Conservation (phyloP, 2,113 vertebrate species). For the Pungitius pungitius region DNA sequence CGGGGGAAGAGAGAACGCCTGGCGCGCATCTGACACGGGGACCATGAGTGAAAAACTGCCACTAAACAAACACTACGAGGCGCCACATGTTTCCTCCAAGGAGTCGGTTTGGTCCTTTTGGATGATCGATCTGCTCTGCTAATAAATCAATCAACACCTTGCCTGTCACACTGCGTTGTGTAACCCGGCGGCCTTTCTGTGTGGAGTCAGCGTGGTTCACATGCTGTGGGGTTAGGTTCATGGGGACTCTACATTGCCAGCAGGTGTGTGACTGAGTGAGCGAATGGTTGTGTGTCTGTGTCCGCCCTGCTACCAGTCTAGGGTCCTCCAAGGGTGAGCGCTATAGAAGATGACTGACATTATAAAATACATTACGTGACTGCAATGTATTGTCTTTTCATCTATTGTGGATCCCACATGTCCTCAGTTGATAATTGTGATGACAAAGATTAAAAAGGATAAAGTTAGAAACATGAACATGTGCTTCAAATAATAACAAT, state of each 20-base stretch:
- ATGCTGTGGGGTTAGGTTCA: no score
- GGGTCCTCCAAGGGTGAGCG: no score
- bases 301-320: no score
- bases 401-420: background rate
- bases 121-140: background rate
- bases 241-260: no score
- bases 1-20: slow-evolving; percentile 28
- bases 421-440: background rate
- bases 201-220: no score
- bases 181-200: background rate
- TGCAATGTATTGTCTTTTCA: background rate
- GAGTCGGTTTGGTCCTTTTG: background rate
- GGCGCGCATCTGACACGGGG: slow-evolving; percentile 25
- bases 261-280: no score
- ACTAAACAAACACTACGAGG: slow-evolving; percentile 31
- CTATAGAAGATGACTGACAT: no score
- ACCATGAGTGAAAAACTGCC: slow-evolving; percentile 51
- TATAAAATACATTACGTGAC: background rate
- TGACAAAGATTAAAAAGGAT: background rate
- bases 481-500: background rate
- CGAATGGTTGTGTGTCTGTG: no score
- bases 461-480: background rate
- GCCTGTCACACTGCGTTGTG: background rate
- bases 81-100: background rate
- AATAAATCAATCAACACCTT: background rate